A percentile compares a stretch with the other conserved stretches of the same genome.
These are phyloP conservation scores for Sinelater perroti DNA, from an alignment of 2,888 invertebrate genomes.

Conservation along the genomic window DNA sequence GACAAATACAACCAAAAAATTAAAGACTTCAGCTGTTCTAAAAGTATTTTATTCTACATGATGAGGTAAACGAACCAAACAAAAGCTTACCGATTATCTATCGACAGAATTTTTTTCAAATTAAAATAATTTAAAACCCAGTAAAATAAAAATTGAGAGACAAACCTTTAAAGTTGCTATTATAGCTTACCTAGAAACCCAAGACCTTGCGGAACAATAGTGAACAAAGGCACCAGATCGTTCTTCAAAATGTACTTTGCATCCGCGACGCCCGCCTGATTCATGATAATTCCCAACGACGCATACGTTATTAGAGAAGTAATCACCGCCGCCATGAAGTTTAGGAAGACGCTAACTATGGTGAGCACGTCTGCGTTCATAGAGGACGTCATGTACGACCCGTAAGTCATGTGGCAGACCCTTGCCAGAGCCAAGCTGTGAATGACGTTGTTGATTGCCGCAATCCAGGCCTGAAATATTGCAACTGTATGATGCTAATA, in stretches of 20 bases:
- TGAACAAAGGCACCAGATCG: conserved; percentile 5
- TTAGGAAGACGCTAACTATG: conserved; percentile 27
- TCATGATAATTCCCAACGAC: conserved; percentile 21
- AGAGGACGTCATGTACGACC: conserved; percentile 34
- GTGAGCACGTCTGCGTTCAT: conserved; percentile 35
- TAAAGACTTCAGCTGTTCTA: too few species aligned
- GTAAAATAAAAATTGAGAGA: too few species aligned
- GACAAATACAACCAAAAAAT: too few species aligned
- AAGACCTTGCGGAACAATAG: conserved; percentile 29
- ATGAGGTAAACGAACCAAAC: too few species aligned
- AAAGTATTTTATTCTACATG: too few species aligned
- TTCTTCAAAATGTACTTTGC: conserved; percentile 6
- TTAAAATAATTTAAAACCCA: too few species aligned
- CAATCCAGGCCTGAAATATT: conserved; percentile 38
- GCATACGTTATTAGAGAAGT: conserved; percentile 16
- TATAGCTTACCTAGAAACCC: conserved; percentile 29
- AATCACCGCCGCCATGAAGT: conserved; percentile 19
- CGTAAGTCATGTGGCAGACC: conserved; percentile 36
- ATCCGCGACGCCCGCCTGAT: neutral
- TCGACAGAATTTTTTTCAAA: neutral
- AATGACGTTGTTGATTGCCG: conserved; percentile 24
- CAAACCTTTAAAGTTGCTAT: neutral
- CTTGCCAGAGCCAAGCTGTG: conserved; percentile 29
- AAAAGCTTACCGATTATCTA: too few species aligned
- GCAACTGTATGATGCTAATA: neutral